Evolutionary conservation across 2,113 vertebrate genomes (phyloP), one percentile per base, ranked within the genome.

Genomic region (Pachycephala philippinensis): DNA sequence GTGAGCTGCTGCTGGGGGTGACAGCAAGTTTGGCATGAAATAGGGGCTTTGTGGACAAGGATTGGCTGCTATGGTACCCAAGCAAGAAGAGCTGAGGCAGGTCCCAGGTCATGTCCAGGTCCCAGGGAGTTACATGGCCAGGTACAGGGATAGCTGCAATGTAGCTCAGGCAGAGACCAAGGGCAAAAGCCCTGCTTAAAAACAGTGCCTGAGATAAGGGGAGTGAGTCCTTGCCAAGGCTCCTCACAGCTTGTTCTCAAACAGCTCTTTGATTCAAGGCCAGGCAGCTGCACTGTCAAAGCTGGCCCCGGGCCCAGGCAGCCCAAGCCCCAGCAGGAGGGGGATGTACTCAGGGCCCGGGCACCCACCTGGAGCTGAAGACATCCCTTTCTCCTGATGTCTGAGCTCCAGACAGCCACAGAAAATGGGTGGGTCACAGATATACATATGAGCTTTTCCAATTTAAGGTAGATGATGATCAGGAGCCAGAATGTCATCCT

Each of bases 181-280:
- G 81, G 81, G 39, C 69, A 75, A 75, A 42, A 93, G 7, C 23
- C 54, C n/a, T 59, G 37, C 87, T 80, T 92, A 40, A 57, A 81
- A 95, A 42, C 84, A 63, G 72, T 57, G 84, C 57, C 60, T 30
- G 40, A 89, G 86, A 92, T 65, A 89, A 89, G 52, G 60, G 69
- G 52, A 89, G 39, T 2, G 42, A 91, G 61, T 89, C 44, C 84
- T 57, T 0, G 10, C 52, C 15, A 57, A 75, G 40, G 69, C 81
- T 96, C 13, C 81, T 91, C 95, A 79, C 61, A 87, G 91, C 76
- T 80, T 95, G 80, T 89, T 94, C 90, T 95, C 90, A 92, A 96
- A 89, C 89, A 93, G 84, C 69, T 81, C 87, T 94, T 96, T 94
- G 87, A 94, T 93, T 91, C 87, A 89, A 94, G 84, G 84, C 87